A percentile compares a stretch with the other conserved stretches of the same genome.
Conservation (phyloP, 2,113 vertebrate genomes). For the Colossoma macropomum region DNA sequence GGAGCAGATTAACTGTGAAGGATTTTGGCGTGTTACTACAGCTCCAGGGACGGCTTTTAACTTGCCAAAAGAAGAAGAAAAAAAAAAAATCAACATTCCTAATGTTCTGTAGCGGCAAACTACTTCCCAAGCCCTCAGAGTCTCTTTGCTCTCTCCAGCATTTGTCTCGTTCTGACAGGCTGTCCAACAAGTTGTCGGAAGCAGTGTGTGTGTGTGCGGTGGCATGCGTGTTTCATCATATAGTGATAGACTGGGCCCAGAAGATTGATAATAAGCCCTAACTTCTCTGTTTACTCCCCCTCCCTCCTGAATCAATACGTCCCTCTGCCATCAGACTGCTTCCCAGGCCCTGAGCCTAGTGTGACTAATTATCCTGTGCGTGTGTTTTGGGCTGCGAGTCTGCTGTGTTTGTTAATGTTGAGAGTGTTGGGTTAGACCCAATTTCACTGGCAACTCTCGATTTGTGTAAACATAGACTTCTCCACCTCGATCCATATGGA, state of each 20-base stretch:
- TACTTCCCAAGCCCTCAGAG: constrained; percentile 65
- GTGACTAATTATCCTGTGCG: constrained; percentile 76
- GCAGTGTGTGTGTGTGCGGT: background rate
- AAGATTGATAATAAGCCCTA: constrained; percentile 77
- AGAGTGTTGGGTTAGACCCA: constrained; percentile 12
- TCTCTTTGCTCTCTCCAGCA: constrained; percentile 72
- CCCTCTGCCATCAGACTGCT: constrained; percentile 75
- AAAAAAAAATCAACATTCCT: constrained; percentile 62
- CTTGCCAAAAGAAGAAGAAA: constrained; percentile 39
- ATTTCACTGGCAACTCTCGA: constrained; percentile 66
- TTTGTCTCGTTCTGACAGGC: constrained; percentile 77
- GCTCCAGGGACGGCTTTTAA: background rate
- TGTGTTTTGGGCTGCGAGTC: constrained; percentile 67
- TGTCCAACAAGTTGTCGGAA: constrained; percentile 61
- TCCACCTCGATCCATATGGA: constrained; percentile 56
- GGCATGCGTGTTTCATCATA: constrained; percentile 63
- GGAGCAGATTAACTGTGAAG: background rate
- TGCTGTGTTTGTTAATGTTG: constrained; percentile 59
- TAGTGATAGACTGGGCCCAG: constrained; percentile 68
- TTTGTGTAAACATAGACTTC: constrained; percentile 65
- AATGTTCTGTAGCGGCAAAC: constrained; percentile 62
- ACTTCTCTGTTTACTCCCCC: constrained; percentile 66
- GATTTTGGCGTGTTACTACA: background rate
- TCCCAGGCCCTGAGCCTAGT: constrained; percentile 69
- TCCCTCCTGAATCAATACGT: constrained; percentile 73